Percentiles rank a stretch among this genome's conserved stretches.
phyloP scores from a whole-genome alignment of 2,113 vertebrate genomes.

The Clinocottus analis region DNA sequence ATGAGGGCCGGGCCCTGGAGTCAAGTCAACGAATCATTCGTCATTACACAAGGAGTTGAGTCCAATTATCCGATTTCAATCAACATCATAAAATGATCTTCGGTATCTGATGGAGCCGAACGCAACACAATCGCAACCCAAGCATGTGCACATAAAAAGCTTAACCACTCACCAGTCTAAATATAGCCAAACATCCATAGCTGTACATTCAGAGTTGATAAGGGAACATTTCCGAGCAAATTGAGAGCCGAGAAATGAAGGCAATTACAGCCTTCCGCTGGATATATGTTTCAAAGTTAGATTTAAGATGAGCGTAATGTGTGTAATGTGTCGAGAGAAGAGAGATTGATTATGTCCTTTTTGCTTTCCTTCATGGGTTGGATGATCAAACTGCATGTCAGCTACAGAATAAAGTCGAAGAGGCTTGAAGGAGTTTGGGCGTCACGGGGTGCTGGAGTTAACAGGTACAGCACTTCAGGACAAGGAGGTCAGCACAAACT shows the following conservation, averaged over 20 bases:
- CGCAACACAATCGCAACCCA: conserved; percentile 56
- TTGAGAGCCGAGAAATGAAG: conserved; percentile 31
- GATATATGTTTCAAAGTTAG: conserved; percentile 3
- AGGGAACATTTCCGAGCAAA: conserved; percentile 40
- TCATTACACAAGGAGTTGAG: conserved; percentile 61
- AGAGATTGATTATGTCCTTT: background rate
- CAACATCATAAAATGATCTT: conserved; percentile 55
- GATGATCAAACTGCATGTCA: conserved; percentile 2
- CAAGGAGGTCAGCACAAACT: no score
- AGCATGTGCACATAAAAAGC: conserved; percentile 64
- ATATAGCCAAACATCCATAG: conserved; percentile 55
- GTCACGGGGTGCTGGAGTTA: background rate
- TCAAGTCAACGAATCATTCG: conserved; percentile 68
- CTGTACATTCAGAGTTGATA: conserved; percentile 32
- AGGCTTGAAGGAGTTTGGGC: background rate
- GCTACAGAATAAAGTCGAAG: background rate
- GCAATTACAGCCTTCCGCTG: conserved; percentile 23
- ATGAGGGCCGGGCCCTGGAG: conserved; percentile 65
- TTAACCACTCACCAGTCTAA: conserved; percentile 45
- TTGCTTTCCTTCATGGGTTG: background rate
- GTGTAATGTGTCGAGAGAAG: background rate
- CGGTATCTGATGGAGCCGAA: conserved; percentile 59
- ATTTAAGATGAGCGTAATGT: conserved; percentile 13
- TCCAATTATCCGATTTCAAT: conserved; percentile 73
- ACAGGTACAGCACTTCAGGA: background rate